phyloP scores from a whole-genome alignment of 2,113 vertebrate species.

The Pteropus alecto region DNA sequence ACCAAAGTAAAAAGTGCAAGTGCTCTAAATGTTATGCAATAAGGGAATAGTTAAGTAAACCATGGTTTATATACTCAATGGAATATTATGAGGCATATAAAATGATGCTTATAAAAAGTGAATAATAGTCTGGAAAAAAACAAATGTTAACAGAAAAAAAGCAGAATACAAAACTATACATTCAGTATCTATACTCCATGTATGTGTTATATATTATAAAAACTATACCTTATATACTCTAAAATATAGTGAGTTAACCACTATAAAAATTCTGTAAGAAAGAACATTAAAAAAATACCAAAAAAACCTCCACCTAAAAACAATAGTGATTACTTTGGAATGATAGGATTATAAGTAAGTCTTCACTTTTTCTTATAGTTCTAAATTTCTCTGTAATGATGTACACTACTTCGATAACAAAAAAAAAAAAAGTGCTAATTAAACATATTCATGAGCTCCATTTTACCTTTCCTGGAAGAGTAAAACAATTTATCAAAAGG shows the following conservation, averaged over 20 bases:
- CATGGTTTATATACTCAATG: not conserved
- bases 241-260: not conserved
- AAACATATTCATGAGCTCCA: not conserved
- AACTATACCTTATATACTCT: not conserved
- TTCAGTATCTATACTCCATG: not conserved
- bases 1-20: not conserved
- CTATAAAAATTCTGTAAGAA: not conserved
- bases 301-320: not conserved
- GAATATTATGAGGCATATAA: slow-evolving; percentile 12
- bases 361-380: not conserved
- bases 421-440: not conserved
- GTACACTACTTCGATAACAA: not conserved
- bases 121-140: slow-evolving; percentile 48
- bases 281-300: not conserved
- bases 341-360: not conserved
- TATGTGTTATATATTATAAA: not conserved
- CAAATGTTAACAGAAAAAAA: slow-evolving; percentile 27
- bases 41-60: slow-evolving; percentile 24
- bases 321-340: not conserved
- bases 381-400: not conserved
- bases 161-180: not conserved
- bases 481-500: not conserved
- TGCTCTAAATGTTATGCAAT: not conserved
- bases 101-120: not conserved
- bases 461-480: not conserved